Evolutionary conservation across 2,797 vertebrate genomes (phyloP), one percentile per base, ranked within the genome.

Genomic region (Columba guinea): DNA sequence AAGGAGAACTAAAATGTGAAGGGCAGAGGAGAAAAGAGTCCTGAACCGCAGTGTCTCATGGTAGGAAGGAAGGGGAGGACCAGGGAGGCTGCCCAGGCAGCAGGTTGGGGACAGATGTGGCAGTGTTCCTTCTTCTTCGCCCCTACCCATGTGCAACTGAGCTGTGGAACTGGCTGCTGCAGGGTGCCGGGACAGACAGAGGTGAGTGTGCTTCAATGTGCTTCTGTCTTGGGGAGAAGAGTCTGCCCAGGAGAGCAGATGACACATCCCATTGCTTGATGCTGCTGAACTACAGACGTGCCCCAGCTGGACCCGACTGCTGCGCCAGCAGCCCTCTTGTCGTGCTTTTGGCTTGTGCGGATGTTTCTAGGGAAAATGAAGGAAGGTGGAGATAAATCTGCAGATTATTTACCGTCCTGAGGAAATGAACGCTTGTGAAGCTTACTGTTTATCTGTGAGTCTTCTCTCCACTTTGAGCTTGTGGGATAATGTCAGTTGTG

Each of bases 361-460:
- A 44, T 64, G 74, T 92, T 90, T 73, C 60, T 67, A 84, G 80
- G 52, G 56, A 80, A 90, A 87, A 44, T 0, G 10, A 89, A 84
- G 63, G 65, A 92, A 93, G 73, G 82, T 87, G 60, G 78, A 87
- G 91, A 56, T 60, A 56, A 30, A 59, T 89, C 84, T 93, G 75
- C 34, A 48, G 55, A 59, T 89, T 85, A 84, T 75, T 92, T 86
- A 58, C 73, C 81, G 49, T 85, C 75, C 64, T 85, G 64, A 92
- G 90, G 92, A 94, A 87, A 63, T 13, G 41, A 90, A 78, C 69
- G 55, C 64, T 80, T 91, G n/a, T 91, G 67, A 87, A 82, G 86
- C 49, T 51, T 79, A 58, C 53, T 86, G 74, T 67, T 85, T 75
- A 24, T 81, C 68, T 84, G 68, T 1, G 21, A 82, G 71, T 35